Evolutionary conservation across 2,797 vertebrate species (phyloP), one percentile per base, ranked within the genome.

Genomic region (Chelon auratus): DNA sequence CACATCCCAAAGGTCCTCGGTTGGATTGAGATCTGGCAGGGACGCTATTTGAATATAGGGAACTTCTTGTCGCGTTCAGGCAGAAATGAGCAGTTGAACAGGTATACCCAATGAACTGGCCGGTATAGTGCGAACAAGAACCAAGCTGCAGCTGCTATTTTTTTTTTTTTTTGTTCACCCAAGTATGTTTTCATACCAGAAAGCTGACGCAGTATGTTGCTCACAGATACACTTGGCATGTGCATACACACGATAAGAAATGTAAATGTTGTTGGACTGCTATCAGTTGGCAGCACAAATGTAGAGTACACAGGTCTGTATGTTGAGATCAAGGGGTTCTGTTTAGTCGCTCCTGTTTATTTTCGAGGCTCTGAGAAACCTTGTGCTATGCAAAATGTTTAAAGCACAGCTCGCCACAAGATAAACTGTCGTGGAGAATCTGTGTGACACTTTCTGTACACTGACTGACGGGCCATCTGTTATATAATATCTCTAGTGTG

Each of bases 381-480:
- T 47, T 68, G 54, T 43, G 47, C 72, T 80, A 58, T 68, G 50
- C 47, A n/a, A 15, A 52, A 42, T 47, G 40, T 42, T 40, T 37
- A 62, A 68, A 63, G 62, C 61, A 15, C 48, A 70, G 61, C 57
- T 12, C 53, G 68, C 66, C 80, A 61, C 33, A 57, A 77, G 42
- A 74, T 59, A 45, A 72, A 68, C 69, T 63, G 72, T 66, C 69
- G 70, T 65, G 50, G 61, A 62, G 63, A 70, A 26, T 43, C 54
- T 48, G 52, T 68, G 62, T 78, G 75, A 65, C 81, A 72, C 66
- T 62, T 36, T 40, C 55, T 50, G 59, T 56, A 40, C 4, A 0
- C 48, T 73, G 65, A 77, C 61, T 85, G 78, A 82, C 68, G 20
- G 80, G 20, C 62, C 45, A 65, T 82, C 75, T 72, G 69, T 82